phyloP scores from a whole-genome alignment of 1,140 invertebrate species.

The Drosophila miranda region DNA sequence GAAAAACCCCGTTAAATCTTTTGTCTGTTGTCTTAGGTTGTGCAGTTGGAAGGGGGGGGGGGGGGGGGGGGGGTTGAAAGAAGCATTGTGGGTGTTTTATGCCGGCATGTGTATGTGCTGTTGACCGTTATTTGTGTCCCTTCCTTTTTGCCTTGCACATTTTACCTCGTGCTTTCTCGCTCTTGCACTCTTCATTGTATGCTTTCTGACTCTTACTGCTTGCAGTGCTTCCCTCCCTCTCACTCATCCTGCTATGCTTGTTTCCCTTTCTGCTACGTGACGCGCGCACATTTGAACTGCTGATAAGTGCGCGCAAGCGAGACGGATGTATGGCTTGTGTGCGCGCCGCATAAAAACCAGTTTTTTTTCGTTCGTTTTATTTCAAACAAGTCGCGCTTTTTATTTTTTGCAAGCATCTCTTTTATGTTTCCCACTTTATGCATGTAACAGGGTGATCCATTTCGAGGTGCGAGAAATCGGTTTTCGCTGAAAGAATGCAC shows the following conservation, averaged over 20 bases:
- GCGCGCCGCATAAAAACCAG: slow-evolving; percentile 56
- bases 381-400: slow-evolving; percentile 75
- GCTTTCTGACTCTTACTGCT: no score
- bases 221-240: slow-evolving; percentile 5
- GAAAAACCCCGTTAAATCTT: slow-evolving; percentile 57
- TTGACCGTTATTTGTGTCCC: slow-evolving; percentile 74
- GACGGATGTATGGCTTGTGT: slow-evolving; percentile 34
- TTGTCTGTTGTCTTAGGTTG: slow-evolving; percentile 71
- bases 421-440: slow-evolving; percentile 40
- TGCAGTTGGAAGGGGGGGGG: slow-evolving; percentile 3
- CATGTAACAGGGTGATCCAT: slow-evolving; percentile 33
- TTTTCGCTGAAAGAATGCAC: no score
- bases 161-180: background rate
- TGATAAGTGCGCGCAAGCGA: slow-evolving; percentile 40
- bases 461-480: slow-evolving; percentile 15
- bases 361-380: slow-evolving; percentile 58
- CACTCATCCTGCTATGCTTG: slow-evolving; percentile 10
- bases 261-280: slow-evolving; percentile 24
- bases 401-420: slow-evolving; percentile 60
- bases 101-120: slow-evolving; percentile 25
- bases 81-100: slow-evolving; percentile 44
- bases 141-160: slow-evolving; percentile 52
- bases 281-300: slow-evolving; percentile 14
- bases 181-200: slow-evolving; percentile 16
- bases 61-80: background rate